Conservation (phyloP, 2,113 vertebrate genomes). For the Lagopus muta region DNA sequence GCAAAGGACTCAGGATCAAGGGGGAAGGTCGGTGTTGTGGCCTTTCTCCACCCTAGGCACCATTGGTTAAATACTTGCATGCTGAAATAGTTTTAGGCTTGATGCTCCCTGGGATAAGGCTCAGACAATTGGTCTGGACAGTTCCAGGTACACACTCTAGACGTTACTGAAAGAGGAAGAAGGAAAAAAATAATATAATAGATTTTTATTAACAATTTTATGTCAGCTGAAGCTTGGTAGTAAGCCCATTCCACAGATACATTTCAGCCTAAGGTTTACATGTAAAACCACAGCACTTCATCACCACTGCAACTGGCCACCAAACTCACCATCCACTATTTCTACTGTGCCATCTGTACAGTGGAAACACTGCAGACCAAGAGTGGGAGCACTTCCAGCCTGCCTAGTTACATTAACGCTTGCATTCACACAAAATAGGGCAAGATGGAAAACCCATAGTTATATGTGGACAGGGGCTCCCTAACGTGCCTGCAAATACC, state of each 20-base stretch:
- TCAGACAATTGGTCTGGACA: not conserved
- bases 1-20: not conserved
- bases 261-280: not conserved
- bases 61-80: too few relatives aligned
- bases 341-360: not conserved
- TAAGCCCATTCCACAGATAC: not conserved
- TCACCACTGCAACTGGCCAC: not conserved
- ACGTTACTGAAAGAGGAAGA: not conserved
- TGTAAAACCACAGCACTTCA: not conserved
- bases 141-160: not conserved
- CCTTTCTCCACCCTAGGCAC: not conserved
- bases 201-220: not conserved
- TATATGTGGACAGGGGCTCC: not conserved
- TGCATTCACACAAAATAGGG: not conserved
- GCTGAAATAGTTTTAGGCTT: not conserved
- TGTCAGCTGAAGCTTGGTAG: not conserved
- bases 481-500: constrained; percentile 29
- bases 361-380: not conserved
- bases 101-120: not conserved
- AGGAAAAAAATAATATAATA: not conserved
- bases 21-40: not conserved
- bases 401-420: not conserved
- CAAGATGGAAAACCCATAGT: not conserved
- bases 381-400: not conserved
- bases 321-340: not conserved